Conservation (phyloP, 1,140 invertebrate genomes). For the Drosophila parabipectinata region DNA sequence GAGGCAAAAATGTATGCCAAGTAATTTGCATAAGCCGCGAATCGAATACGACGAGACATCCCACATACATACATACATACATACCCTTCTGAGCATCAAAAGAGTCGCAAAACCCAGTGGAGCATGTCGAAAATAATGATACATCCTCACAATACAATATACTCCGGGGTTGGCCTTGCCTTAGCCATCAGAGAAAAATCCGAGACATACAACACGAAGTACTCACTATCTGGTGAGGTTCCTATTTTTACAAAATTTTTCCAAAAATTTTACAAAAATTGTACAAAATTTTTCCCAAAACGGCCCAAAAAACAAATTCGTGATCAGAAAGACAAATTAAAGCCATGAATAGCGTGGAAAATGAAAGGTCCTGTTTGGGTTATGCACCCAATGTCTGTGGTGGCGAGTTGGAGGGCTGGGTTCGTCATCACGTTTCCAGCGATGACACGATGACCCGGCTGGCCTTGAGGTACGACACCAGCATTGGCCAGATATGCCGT, state of each 20-base stretch:
- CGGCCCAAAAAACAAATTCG: background rate
- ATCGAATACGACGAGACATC: constrained; percentile 21
- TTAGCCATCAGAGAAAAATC: constrained; percentile 8
- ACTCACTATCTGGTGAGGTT: too few species aligned
- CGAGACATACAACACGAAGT: background rate
- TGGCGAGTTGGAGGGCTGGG: constrained; percentile 26
- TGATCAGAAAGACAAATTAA: background rate
- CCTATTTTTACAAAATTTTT: too few species aligned
- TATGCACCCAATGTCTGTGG: constrained; percentile 26
- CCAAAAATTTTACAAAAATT: background rate
- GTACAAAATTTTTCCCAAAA: background rate
- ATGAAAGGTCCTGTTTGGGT: background rate
- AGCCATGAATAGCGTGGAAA: background rate
- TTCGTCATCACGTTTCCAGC: constrained; percentile 18
- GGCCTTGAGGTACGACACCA: constrained; percentile 52
- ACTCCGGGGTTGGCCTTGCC: background rate
- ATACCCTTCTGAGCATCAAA: background rate
- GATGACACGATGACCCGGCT: constrained; percentile 45
- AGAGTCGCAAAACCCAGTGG: background rate
- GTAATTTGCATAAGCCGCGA: constrained; percentile 59
- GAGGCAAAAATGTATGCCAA: constrained; percentile 30
- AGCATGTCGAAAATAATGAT: background rate
- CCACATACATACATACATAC: too few species aligned
- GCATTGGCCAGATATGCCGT: constrained; percentile 41
- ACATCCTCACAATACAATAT: background rate